Evolutionary conservation across 2,888 invertebrate species (phyloP).

Genomic region (Sphaeridia pumilis): DNA sequence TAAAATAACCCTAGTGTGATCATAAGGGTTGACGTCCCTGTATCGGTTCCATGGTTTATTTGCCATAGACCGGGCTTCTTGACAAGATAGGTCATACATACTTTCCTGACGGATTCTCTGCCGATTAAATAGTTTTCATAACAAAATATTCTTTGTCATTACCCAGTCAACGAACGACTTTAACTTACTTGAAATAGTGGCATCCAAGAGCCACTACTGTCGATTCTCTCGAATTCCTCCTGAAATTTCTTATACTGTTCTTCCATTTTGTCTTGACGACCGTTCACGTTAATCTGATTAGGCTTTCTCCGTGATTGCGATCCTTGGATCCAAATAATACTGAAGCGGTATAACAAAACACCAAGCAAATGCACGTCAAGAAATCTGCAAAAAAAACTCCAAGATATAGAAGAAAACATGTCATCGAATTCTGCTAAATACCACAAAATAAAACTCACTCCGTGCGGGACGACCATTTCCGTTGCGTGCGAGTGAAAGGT

Average conservation of each 20-base stretch:
- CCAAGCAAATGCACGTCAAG: too few relatives aligned
- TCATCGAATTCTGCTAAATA: too few relatives aligned
- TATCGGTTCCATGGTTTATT: constrained; percentile 81
- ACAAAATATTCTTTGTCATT: background rate
- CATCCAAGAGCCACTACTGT: constrained; percentile 57
- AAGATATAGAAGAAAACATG: too few relatives aligned
- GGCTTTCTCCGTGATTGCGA: too few relatives aligned
- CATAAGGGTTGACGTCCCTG: constrained; percentile 89
- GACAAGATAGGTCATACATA: constrained; percentile 42
- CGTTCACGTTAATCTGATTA: too few relatives aligned
- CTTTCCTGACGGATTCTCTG: constrained; percentile 65
- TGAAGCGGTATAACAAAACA: too few relatives aligned
- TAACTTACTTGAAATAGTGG: constrained; percentile 55
- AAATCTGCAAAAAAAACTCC: too few relatives aligned
- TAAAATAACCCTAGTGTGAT: constrained; percentile 77
- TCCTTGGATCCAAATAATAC: too few relatives aligned
- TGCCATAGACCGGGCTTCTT: constrained; percentile 61
- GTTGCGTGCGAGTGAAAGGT: too few relatives aligned
- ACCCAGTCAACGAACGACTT: background rate
- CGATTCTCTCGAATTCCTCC: constrained; percentile 60
- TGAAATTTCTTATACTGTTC: constrained; percentile 43
- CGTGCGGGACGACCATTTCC: too few relatives aligned
- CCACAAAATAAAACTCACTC: too few relatives aligned
- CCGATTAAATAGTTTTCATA: constrained; percentile 36
- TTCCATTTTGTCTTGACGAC: too few relatives aligned